These are phyloP conservation scores for Panagrolaimus sp. DNA, from an alignment of 1,140 invertebrate genomes.

Conservation along the genomic window DNA sequence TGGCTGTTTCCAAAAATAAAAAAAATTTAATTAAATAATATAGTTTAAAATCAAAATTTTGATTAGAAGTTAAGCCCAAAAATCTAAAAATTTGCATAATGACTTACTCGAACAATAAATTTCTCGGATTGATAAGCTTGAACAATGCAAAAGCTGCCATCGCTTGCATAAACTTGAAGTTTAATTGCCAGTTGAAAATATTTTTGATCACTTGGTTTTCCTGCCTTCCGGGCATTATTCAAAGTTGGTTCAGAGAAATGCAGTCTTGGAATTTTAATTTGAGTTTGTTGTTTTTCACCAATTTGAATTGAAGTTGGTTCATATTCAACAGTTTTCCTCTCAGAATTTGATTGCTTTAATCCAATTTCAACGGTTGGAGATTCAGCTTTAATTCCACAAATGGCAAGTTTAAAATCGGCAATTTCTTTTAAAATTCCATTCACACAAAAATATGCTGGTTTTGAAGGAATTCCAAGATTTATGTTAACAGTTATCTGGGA, in stretches of 20 bases:
- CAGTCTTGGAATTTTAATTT: conserved; percentile 82
- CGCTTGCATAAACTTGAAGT: conserved; percentile 71
- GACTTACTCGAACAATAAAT: conserved; percentile 77
- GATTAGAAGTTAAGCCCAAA: background rate
- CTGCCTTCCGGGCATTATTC: conserved; percentile 98
- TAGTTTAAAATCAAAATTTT: background rate
- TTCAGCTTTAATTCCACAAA: conserved; percentile 92
- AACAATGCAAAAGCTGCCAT: conserved; percentile 62
- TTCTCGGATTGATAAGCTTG: conserved; percentile 83
- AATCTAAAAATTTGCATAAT: background rate
- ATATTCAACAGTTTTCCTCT: conserved; percentile 91
- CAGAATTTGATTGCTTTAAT: conserved; percentile 93
- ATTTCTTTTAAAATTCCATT: conserved; percentile 62
- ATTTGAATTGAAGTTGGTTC: conserved; percentile 81
- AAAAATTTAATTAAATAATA: background rate
- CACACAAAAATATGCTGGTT: conserved; percentile 15
- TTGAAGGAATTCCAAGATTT: conserved; percentile 35
- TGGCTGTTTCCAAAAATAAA: background rate
- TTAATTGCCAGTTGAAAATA: conserved; percentile 87
- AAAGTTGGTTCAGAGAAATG: conserved; percentile 97
- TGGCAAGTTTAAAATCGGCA: conserved; percentile 83
- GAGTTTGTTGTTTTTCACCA: conserved; percentile 61
- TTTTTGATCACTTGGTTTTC: conserved; percentile 87
- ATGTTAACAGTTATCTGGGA: conserved; percentile 75
- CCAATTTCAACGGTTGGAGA: conserved; percentile 86